phyloP scores from a whole-genome alignment of 2,888 invertebrate genomes.

The Steinernema carpocapsae region DNA sequence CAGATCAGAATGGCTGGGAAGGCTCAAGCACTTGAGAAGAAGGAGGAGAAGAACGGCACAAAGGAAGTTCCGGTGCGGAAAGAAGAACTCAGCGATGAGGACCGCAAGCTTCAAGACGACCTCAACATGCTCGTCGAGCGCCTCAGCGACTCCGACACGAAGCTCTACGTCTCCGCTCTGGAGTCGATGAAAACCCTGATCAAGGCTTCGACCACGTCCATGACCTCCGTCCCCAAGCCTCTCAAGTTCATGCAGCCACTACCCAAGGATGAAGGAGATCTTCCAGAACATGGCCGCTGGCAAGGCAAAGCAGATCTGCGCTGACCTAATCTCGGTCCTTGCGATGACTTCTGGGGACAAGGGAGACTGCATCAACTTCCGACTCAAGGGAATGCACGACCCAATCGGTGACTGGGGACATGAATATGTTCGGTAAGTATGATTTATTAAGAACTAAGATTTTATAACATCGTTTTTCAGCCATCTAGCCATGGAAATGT shows the following conservation, averaged over 20 bases:
- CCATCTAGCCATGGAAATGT: constrained; percentile 82
- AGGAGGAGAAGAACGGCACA: not conserved
- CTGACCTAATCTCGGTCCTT: constrained; percentile 95
- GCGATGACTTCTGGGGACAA: constrained; percentile 82
- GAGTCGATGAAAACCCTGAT: constrained; percentile 83
- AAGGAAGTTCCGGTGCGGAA: constrained; percentile 6
- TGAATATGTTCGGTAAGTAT: constrained; percentile 84
- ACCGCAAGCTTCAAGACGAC: constrained; percentile 88
- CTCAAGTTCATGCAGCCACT: constrained; percentile 92
- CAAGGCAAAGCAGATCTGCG: constrained; percentile 81
- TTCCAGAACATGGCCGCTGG: constrained; percentile 82
- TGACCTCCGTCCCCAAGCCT: constrained; percentile 99
- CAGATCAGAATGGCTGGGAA: no score
- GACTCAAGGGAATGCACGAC: constrained; percentile 80
- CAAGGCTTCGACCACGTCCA: constrained; percentile 93
- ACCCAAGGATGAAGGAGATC: constrained; percentile 83
- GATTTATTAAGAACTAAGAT: not conserved
- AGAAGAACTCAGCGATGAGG: constrained; percentile 78
- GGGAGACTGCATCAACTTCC: constrained; percentile 88
- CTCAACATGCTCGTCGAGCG: constrained; percentile 87
- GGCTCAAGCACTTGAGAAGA: no score
- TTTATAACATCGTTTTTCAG: constrained; percentile 71
- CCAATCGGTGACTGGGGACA: constrained; percentile 98
- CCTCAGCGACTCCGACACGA: constrained; percentile 72
- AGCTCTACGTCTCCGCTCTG: constrained; percentile 36